Conservation (phyloP, 2,888 invertebrate genomes). For the Hypsopygia costalis region DNA sequence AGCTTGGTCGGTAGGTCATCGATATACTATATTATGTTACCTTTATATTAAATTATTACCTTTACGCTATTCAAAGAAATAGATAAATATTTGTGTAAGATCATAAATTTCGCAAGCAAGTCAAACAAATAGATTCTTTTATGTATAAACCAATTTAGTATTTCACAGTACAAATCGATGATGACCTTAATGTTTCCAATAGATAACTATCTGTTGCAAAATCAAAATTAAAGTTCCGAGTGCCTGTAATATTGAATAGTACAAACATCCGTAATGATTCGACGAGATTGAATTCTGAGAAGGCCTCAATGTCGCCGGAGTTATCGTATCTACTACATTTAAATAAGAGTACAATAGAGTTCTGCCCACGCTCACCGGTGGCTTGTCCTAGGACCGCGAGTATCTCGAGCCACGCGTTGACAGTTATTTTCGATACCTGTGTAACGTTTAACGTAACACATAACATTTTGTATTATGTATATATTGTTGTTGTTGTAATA, state of each 20-base stretch:
- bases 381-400: conserved; percentile 14
- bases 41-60: no score
- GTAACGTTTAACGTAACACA: no score
- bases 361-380: conserved; percentile 47
- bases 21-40: no score
- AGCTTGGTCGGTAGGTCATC: no score
- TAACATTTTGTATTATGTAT: no score
- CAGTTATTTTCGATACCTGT: no score
- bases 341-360: conserved; percentile 59
- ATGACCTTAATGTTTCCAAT: conserved; percentile 33
- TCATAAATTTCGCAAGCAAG: no score
- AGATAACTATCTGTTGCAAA: conserved; percentile 41
- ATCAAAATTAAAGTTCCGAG: conserved; percentile 47
- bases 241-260: not conserved
- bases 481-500: no score
- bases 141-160: not conserved
- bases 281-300: conserved; percentile 57
- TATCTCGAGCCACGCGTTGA: conserved; percentile 8
- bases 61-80: no score
- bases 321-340: conserved; percentile 33
- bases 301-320: conserved; percentile 62
- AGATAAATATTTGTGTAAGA: no score
- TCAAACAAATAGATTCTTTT: no score
- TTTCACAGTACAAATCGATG: not conserved
- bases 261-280: conserved; percentile 43